phyloP scores from a whole-genome alignment of 2,797 vertebrate species.

The Muscicapa comitata region DNA sequence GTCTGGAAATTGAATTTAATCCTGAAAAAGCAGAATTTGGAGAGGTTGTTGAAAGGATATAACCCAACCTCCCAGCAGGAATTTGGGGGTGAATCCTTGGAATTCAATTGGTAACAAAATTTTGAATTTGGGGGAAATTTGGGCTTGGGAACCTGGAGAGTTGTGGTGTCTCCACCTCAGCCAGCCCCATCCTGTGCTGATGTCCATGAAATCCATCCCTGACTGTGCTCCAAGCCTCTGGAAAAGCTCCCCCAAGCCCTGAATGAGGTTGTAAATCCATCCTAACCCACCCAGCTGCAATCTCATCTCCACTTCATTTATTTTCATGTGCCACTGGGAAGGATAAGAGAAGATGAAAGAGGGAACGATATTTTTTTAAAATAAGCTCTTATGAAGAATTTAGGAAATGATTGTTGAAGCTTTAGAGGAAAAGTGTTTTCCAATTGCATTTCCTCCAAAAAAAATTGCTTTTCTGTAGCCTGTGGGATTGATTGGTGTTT shows the following conservation, averaged over 20 bases:
- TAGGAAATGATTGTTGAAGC: background rate
- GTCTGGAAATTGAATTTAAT: background rate
- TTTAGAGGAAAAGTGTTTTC: background rate
- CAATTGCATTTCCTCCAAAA: background rate
- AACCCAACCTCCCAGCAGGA: background rate
- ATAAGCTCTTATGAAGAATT: background rate
- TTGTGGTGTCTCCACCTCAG: background rate
- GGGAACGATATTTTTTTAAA: background rate
- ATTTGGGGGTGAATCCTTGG: background rate
- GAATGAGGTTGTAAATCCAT: background rate
- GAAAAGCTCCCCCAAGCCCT: background rate
- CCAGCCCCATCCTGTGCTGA: fast-evolving
- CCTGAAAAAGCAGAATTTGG: background rate
- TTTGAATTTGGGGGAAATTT: background rate
- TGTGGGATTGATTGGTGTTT: background rate
- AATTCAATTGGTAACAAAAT: background rate
- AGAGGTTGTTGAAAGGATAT: background rate
- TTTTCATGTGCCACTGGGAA: background rate
- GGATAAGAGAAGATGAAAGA: background rate
- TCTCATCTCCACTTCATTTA: background rate
- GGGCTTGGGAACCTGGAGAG: background rate
- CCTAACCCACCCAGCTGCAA: background rate
- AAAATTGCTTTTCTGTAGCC: background rate
- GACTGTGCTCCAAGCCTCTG: background rate
- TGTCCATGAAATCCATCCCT: background rate